Conservation (phyloP, 2,797 vertebrate genomes). For the Okamejei kenojei region DNA sequence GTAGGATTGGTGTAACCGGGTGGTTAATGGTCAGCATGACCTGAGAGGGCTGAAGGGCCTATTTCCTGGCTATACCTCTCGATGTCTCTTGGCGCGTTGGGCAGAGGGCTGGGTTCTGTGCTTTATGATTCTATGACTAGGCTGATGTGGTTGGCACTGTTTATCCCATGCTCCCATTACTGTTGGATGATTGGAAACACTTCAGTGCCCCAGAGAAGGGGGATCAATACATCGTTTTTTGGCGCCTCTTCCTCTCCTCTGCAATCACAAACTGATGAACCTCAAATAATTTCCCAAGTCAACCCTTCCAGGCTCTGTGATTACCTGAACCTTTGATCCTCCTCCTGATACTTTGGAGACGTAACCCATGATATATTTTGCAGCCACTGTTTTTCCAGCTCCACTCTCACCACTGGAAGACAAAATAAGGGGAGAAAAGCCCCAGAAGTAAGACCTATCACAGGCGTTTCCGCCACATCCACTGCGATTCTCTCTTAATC, state of each 20-base stretch:
- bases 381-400: constrained; percentile 93
- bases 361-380: constrained; percentile 98
- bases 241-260: neutral
- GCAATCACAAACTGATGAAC: neutral
- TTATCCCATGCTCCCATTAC: neutral
- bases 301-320: neutral
- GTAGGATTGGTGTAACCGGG: no score
- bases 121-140: no score
- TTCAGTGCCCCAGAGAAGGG: neutral
- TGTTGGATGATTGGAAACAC: neutral
- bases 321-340: constrained; percentile 92
- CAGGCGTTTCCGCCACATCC: neutral
- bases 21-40: no score
- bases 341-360: constrained; percentile 97
- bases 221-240: neutral
- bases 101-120: no score
- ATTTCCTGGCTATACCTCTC: no score
- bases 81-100: no score
- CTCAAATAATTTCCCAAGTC: neutral
- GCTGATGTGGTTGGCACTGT: neutral
- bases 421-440: neutral
- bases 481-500: neutral
- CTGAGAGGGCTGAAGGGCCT: no score
- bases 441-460: neutral
- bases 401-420: constrained; percentile 81